A percentile compares a stretch with the other conserved stretches of the same genome.
These are phyloP conservation scores for Bombus huntii DNA, from an alignment of 1,140 invertebrate species.

Conservation along the genomic window DNA sequence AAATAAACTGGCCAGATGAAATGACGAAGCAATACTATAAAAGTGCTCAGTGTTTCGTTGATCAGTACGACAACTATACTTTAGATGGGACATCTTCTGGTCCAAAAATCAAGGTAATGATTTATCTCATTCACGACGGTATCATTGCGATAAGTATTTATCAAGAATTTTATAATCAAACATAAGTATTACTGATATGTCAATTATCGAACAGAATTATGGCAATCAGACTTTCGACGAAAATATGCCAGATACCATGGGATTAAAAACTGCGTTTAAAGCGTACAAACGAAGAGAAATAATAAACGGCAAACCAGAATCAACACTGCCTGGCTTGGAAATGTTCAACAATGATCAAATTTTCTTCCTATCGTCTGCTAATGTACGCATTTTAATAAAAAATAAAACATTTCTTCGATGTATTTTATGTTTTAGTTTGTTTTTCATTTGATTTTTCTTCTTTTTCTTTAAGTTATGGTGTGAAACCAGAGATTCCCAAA, in stretches of 20 bases:
- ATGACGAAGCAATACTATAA: background rate
- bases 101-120: background rate
- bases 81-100: background rate
- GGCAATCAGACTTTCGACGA: constrained; percentile 10
- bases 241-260: constrained; percentile 19
- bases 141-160: background rate
- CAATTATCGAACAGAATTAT: background rate
- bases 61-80: constrained; percentile 2
- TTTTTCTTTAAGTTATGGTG: constrained; percentile 9
- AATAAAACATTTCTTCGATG: background rate
- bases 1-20: background rate
- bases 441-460: background rate
- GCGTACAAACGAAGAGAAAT: constrained; percentile 3
- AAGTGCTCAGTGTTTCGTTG: background rate
- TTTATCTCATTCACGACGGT: background rate
- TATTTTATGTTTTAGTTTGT: no score
- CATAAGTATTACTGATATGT: background rate
- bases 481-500: background rate
- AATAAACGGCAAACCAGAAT: background rate
- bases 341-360: background rate
- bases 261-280: background rate
- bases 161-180: no score
- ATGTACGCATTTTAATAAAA: background rate
- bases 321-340: background rate
- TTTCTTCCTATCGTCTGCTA: constrained; percentile 6